Conservation (phyloP, 2,888 invertebrate genomes). For the Brachyptera risi region DNA sequence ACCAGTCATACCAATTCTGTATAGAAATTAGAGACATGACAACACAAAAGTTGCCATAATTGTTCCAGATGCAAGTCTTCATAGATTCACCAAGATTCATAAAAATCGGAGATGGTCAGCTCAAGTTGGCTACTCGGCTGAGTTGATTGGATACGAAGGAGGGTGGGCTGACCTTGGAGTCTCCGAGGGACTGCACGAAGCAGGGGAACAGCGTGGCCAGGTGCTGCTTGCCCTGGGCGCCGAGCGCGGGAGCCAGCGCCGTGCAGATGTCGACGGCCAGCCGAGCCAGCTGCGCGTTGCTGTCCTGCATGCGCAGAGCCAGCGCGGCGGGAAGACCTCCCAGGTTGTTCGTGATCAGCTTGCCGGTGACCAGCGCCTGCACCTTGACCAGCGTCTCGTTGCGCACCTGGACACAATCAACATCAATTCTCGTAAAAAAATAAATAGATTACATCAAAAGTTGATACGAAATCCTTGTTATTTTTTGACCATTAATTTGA, state of each 20-base stretch:
- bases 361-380: slow-evolving; percentile 64
- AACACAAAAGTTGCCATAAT: too few species aligned
- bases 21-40: too few species aligned
- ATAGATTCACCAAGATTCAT: too few species aligned
- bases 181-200: slow-evolving; percentile 62
- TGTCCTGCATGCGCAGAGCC: slow-evolving; percentile 74
- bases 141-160: too few species aligned
- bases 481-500: too few species aligned
- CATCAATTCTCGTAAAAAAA: too few species aligned
- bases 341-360: slow-evolving; percentile 75
- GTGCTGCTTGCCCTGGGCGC: slow-evolving; percentile 72
- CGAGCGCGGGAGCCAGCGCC: slow-evolving; percentile 76
- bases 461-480: too few species aligned
- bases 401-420: slow-evolving; percentile 50
- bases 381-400: slow-evolving; percentile 73
- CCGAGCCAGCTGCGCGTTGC: slow-evolving; percentile 88
- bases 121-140: too few species aligned
- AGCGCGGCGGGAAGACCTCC: slow-evolving; percentile 82
- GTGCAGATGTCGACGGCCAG: slow-evolving; percentile 80
- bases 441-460: too few species aligned
- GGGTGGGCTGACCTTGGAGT: slow-evolving; percentile 75
- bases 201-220: slow-evolving; percentile 79
- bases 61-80: too few species aligned
- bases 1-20: too few species aligned
- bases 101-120: too few species aligned